phyloP scores from a whole-genome alignment of 2,888 invertebrate genomes.

The Dascillus cervinus region DNA sequence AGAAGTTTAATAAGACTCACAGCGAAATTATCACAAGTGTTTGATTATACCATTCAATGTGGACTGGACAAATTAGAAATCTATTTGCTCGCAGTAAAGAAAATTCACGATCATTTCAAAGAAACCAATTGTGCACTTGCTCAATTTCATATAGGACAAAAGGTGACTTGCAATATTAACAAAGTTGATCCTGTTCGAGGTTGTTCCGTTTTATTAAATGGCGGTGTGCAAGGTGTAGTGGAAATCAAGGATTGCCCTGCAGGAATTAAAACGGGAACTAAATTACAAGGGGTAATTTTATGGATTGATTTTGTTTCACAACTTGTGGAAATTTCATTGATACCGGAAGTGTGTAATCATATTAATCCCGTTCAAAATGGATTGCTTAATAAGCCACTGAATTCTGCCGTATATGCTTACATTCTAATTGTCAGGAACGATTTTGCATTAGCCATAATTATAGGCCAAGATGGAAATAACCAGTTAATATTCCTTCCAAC shows the following conservation, averaged over 20 bases:
- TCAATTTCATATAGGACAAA: constrained; percentile 38
- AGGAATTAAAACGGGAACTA: constrained; percentile 35
- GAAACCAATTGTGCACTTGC: no score
- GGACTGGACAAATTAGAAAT: no score
- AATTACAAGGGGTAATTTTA: constrained; percentile 44
- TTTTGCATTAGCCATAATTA: constrained; percentile 46
- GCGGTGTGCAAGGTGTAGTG: constrained; percentile 41
- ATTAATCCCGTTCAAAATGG: constrained; percentile 37
- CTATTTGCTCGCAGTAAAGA: neutral
- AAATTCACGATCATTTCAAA: neutral
- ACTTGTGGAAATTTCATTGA: constrained; percentile 39
- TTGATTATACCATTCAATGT: no score
- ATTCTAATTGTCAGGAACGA: constrained; percentile 49
- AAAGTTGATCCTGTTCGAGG: constrained; percentile 35
- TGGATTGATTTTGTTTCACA: constrained; percentile 49
- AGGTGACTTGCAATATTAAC: constrained; percentile 37
- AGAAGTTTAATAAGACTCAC: constrained; percentile 19
- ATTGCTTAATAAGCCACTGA: constrained; percentile 8
- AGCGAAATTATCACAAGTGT: constrained; percentile 41
- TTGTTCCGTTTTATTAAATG: constrained; percentile 39
- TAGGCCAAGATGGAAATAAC: constrained; percentile 44
- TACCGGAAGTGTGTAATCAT: constrained; percentile 28
- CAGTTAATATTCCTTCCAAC: constrained; percentile 51
- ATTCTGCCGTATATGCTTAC: constrained; percentile 31
- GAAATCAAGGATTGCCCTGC: constrained; percentile 34